These are phyloP conservation scores for Acanthosoma haemorrhoidale DNA, from an alignment of 2,888 invertebrate genomes.

Conservation along the genomic window DNA sequence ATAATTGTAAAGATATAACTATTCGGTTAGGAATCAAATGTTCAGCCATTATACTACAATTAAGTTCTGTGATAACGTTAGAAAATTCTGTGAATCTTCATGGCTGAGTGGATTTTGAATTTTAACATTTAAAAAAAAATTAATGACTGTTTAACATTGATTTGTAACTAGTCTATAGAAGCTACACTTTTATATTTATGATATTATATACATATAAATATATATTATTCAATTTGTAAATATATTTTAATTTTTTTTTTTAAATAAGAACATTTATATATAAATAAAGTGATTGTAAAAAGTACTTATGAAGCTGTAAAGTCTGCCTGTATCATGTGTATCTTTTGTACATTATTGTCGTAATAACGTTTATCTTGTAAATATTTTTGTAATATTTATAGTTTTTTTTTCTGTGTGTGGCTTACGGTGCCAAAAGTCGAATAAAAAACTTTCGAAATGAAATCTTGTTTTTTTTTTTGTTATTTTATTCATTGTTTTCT, in stretches of 20 bases:
- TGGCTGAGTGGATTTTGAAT: conserved; percentile 6
- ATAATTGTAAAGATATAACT: neutral
- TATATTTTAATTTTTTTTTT: conserved; percentile 23
- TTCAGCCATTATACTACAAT: conserved; percentile 26
- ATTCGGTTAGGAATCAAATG: conserved; percentile 17
- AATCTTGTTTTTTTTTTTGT: neutral
- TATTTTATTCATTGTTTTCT: neutral
- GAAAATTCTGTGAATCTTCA: conserved; percentile 15
- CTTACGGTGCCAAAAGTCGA: conserved; percentile 27
- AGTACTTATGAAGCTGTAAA: conserved; percentile 8
- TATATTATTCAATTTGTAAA: conserved; percentile 19
- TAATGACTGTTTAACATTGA: conserved; percentile 15
- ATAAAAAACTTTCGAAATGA: conserved; percentile 23
- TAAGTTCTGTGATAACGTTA: conserved; percentile 24
- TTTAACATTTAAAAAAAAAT: neutral
- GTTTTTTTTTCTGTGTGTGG: conserved; percentile 20
- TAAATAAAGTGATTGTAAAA: conserved; percentile 11
- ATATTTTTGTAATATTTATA: conserved; percentile 28
- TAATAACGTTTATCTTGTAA: conserved; percentile 16
- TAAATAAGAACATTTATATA: neutral
- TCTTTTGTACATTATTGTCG: conserved; percentile 21
- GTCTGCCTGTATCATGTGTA: conserved; percentile 23
- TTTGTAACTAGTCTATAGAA: conserved; percentile 23
- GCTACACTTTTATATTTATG: conserved; percentile 17
- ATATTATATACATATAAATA: conserved; percentile 5